These are phyloP conservation scores for Ranitomeya imitator DNA, from an alignment of 2,113 vertebrate species.

Conservation along the genomic window DNA sequence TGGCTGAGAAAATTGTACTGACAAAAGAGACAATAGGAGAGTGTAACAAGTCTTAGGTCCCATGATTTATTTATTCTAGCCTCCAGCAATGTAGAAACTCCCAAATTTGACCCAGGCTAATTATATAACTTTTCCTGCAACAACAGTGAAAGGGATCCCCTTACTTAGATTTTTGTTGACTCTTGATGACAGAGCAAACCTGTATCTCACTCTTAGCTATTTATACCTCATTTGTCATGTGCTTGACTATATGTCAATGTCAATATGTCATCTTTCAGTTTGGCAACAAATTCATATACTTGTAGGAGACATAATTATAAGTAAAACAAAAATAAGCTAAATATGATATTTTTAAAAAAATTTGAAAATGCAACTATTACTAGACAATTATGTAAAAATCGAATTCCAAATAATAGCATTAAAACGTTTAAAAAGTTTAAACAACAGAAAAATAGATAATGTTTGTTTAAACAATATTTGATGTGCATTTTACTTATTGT, in stretches of 20 bases:
- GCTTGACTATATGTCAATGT: constrained; percentile 45
- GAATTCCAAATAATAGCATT: no score
- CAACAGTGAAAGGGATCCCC: constrained; percentile 55
- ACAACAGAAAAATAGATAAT: no score
- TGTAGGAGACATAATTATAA: not conserved
- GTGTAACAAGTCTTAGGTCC: constrained; percentile 45
- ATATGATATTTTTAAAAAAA: no score
- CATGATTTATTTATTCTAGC: constrained; percentile 60
- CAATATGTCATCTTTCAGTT: constrained; percentile 28
- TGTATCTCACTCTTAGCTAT: constrained; percentile 45
- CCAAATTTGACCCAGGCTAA: constrained; percentile 65
- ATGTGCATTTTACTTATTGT: no score
- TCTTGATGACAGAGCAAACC: constrained; percentile 58
- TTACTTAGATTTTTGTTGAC: constrained; percentile 54
- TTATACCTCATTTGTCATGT: constrained; percentile 59
- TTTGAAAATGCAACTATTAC: no score
- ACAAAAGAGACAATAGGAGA: constrained; percentile 47
- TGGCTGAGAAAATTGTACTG: constrained; percentile 59
- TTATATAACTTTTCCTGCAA: constrained; percentile 64
- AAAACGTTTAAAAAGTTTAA: no score
- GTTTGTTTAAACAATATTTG: no score
- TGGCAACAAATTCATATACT: not conserved
- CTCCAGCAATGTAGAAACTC: constrained; percentile 62
- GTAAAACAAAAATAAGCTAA: not conserved
- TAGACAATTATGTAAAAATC: no score